Conservation (phyloP, 2,113 vertebrate species). For the Scomber japonicus region DNA sequence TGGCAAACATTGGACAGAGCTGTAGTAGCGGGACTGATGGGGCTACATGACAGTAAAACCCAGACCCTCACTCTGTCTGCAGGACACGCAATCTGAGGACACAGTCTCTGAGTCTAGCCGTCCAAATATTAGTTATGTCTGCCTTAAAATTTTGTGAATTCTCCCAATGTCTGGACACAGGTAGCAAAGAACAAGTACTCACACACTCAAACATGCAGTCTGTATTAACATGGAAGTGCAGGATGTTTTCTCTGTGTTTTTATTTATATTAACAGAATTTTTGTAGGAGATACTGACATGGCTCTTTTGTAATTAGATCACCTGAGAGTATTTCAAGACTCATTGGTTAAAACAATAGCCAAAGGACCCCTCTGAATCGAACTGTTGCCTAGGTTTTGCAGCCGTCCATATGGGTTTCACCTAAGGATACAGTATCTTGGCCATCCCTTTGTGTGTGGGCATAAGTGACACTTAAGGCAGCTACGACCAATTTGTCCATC, state of each 20-base stretch:
- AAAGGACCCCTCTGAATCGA: slow-evolving; percentile 32
- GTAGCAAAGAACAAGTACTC: slow-evolving; percentile 29
- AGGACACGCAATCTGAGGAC: slow-evolving; percentile 28
- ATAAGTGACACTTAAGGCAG: slow-evolving; percentile 51
- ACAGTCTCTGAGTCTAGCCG: slow-evolving; percentile 44
- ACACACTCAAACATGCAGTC: slow-evolving; percentile 23
- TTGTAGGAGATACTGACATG: slow-evolving; percentile 18
- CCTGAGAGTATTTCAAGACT: slow-evolving; percentile 6
- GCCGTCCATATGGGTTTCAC: slow-evolving; percentile 45
- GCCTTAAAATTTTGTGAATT: slow-evolving; percentile 71
- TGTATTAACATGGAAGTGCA: slow-evolving; percentile 22
- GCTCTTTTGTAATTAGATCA: slow-evolving; percentile 13
- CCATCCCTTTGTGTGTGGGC: slow-evolving; percentile 31
- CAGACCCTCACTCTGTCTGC: neutral
- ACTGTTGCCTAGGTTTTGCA: slow-evolving; percentile 33
- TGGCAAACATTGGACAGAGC: slow-evolving; percentile 75
- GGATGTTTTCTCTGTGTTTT: slow-evolving; percentile 16
- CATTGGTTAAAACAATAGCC: slow-evolving; percentile 37
- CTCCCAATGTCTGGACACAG: slow-evolving; percentile 50
- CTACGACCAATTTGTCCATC: slow-evolving; percentile 54
- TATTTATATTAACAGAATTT: slow-evolving; percentile 17
- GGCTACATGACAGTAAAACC: slow-evolving; percentile 81
- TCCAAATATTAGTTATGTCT: slow-evolving; percentile 66
- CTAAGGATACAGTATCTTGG: slow-evolving; percentile 21
- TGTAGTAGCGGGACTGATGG: slow-evolving; percentile 83